Evolutionary conservation across 2,797 vertebrate species (phyloP).

Genomic region (Oreochromis mossambicus): DNA sequence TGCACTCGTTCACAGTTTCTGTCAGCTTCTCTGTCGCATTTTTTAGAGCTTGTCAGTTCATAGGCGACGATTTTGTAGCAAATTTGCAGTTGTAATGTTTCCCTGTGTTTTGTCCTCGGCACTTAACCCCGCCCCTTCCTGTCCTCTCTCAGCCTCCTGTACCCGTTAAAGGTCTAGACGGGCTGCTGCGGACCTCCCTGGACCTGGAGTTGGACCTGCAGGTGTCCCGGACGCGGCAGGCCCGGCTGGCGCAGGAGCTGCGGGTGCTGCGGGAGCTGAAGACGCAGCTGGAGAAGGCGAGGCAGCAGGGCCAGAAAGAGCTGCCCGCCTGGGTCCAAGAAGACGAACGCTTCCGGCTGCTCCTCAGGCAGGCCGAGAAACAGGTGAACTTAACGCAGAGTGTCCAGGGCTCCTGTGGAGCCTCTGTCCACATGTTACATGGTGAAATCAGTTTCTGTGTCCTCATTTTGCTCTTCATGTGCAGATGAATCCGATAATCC

Average conservation of each 20-base stretch:
- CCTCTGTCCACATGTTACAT: not conserved
- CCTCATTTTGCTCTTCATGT: not conserved
- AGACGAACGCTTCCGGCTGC: conserved; percentile 87
- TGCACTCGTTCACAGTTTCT: not conserved
- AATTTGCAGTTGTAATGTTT: not conserved
- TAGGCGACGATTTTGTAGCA: not conserved
- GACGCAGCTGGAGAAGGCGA: conserved; percentile 86
- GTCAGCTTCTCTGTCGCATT: not conserved
- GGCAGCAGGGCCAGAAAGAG: conserved; percentile 83
- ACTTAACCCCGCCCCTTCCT: fast-evolving
- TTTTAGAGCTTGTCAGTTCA: not conserved
- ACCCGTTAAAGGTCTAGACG: conserved; percentile 70
- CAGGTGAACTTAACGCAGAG: conserved; percentile 61
- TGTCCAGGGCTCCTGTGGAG: not conserved
- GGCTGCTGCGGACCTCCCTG: conserved; percentile 86
- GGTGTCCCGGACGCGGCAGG: conserved; percentile 88
- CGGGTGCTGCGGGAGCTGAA: conserved; percentile 86
- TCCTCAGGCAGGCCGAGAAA: conserved; percentile 89
- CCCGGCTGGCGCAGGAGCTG: conserved; percentile 87
- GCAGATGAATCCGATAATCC: not conserved
- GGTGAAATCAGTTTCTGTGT: not conserved
- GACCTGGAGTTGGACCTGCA: conserved; percentile 96
- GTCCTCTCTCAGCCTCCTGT: conserved; percentile 52
- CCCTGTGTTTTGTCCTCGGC: not conserved
- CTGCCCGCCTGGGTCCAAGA: conserved; percentile 85